These are phyloP conservation scores for Caenorhabditis zanzibari DNA, from an alignment of 2,888 invertebrate species.

Conservation along the genomic window DNA sequence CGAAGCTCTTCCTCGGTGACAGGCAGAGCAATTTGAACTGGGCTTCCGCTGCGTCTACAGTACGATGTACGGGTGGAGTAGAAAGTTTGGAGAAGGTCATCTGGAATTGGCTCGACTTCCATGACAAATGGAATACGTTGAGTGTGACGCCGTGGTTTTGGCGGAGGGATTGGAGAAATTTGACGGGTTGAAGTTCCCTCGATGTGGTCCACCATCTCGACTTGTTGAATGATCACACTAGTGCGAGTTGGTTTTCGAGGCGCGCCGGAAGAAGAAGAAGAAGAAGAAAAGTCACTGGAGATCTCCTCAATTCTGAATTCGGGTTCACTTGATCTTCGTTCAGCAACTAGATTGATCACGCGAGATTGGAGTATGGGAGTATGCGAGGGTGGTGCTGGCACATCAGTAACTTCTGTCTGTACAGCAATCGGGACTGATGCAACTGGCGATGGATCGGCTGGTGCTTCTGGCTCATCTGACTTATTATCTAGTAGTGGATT, in stretches of 20 bases:
- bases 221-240: slow-evolving; percentile 46
- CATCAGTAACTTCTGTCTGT: background rate
- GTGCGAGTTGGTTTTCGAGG: slow-evolving; percentile 30
- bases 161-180: slow-evolving; percentile 45
- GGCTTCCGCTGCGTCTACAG: slow-evolving; percentile 23
- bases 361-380: background rate
- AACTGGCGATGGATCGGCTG: background rate
- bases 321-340: slow-evolving; percentile 22
- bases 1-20: slow-evolving; percentile 52
- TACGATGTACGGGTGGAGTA: slow-evolving; percentile 14
- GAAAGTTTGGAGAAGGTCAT: slow-evolving; percentile 10
- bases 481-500: slow-evolving; percentile 11
- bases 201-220: slow-evolving; percentile 40
- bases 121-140: slow-evolving; percentile 45
- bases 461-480: background rate
- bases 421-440: background rate
- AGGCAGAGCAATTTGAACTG: slow-evolving; percentile 49
- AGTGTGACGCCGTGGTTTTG: slow-evolving; percentile 46
- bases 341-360: background rate
- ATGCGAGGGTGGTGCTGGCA: slow-evolving; percentile 11
- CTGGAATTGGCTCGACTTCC: slow-evolving; percentile 44
- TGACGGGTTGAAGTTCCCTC: slow-evolving; percentile 3
- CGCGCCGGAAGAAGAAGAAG: background rate
- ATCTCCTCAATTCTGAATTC: slow-evolving; percentile 47
- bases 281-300: slow-evolving; percentile 3